Evolutionary conservation across 2,888 invertebrate genomes (phyloP), one percentile per base, ranked within the genome.

Genomic region (Oscheius sp.): DNA sequence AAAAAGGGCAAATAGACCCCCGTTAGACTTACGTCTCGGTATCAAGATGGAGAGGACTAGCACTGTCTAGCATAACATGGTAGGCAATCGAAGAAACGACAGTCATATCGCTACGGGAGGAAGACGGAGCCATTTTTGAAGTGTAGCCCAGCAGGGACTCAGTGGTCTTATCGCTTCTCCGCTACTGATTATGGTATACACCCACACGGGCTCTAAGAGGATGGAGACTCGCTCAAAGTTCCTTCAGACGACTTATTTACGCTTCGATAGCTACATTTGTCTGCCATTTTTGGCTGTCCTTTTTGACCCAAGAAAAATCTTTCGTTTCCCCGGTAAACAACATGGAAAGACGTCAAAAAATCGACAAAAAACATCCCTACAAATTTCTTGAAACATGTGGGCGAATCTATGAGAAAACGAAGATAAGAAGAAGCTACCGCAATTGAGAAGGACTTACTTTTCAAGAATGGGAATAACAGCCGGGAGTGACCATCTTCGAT

Each of bases 11-110:
- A 10, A n/a, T n/a, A 33, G 29, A 31, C 29, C 12, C 53, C n/a
- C 33, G 34, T n/a, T n/a, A n/a, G 23, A 55, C 55, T 55, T 55
- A 55, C 55, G 33, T 34, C 6, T 55, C 55, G 27, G 37, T 3
- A 6, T 64, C 48, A n/a, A 15, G 39, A 29, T 66, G 55, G n/a
- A 66, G 15, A 20, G 58, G 58, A 31, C 34, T 37, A n/a, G 58
- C 48, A 34, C 48, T 46, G 46, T 68, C 67, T 6, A 68, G 31
- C 42, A 58, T 58, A 34, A 68, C 57, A 46, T 68, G 67, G 29
- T 68, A 68, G 10, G 58, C 67, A n/a, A 68, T 17, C 8, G 67
- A 58, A 6, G 58, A 33, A 33, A 68, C 45, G 20, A 58, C 57
- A 23, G 65, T 34, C 65, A 52, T 52, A 17, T 52, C 52, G 27